These are phyloP conservation scores for Gracilinanus agilis DNA, from an alignment of 2,113 vertebrate species.

Conservation along the genomic window DNA sequence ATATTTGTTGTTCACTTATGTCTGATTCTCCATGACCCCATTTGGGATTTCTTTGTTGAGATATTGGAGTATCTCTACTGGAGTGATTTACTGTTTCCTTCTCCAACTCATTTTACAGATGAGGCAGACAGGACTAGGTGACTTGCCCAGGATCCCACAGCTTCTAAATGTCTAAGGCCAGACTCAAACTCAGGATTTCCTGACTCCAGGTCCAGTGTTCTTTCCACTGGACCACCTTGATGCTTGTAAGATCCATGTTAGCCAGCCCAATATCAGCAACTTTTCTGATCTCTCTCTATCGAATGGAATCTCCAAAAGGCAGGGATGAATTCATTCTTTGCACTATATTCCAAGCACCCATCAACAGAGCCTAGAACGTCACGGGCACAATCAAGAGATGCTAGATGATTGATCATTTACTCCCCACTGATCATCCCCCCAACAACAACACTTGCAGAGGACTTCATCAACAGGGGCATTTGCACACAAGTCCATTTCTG, in stretches of 20 bases:
- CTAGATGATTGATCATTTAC: neutral
- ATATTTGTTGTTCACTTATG: no score
- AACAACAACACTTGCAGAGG: conserved; percentile 38
- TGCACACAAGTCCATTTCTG: conserved; percentile 11
- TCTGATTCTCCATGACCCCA: no score
- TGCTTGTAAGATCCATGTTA: conserved; percentile 40
- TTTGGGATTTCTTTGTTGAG: no score
- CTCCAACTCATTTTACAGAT: no score
- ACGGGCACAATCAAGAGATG: neutral
- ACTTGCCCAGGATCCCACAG: no score
- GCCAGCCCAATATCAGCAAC: conserved; percentile 46
- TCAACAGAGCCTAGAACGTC: neutral
- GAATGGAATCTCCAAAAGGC: neutral
- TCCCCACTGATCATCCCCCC: conserved; percentile 15
- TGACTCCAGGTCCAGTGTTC: no score
- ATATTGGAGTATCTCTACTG: no score
- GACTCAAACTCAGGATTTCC: no score
- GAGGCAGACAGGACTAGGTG: no score
- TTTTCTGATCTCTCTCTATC: conserved; percentile 48
- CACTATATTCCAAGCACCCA: neutral
- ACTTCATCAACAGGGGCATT: neutral
- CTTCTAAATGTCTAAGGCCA: no score
- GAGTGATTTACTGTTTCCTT: no score
- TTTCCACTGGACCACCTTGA: neutral
- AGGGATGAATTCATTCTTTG: neutral